Percentiles rank a stretch among this genome's conserved stretches.
These are phyloP conservation scores for Aproaerema taeniolella DNA, from an alignment of 2,888 invertebrate genomes.

Conservation along the genomic window DNA sequence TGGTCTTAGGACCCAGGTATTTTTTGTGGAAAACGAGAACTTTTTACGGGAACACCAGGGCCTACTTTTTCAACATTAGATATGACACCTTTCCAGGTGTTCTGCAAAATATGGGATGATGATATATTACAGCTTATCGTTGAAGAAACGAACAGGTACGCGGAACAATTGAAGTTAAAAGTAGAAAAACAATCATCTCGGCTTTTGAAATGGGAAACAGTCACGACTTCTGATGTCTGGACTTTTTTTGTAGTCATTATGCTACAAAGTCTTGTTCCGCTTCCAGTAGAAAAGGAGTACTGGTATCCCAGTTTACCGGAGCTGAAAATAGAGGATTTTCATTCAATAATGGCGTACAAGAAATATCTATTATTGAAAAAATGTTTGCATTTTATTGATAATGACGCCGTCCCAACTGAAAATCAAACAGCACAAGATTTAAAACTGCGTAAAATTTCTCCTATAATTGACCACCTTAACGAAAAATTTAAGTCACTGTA, in stretches of 20 bases:
- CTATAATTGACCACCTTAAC: slow-evolving; percentile 19
- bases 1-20: too few relatives aligned
- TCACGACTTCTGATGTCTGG: neutral
- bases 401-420: slow-evolving; percentile 14
- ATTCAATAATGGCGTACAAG: slow-evolving; percentile 16
- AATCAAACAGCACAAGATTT: too few relatives aligned
- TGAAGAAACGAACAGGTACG: too few relatives aligned
- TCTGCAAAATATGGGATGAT: too few relatives aligned
- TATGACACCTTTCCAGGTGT: too few relatives aligned
- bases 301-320: slow-evolving; percentile 5
- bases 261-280: too few relatives aligned
- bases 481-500: slow-evolving; percentile 16
- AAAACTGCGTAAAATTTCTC: slow-evolving; percentile 1
- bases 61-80: too few relatives aligned
- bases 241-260: neutral
- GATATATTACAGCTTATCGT: too few relatives aligned
- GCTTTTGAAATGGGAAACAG: neutral
- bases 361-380: neutral
- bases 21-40: too few relatives aligned
- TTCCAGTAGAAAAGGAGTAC: slow-evolving; percentile 6
- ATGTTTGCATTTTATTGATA: slow-evolving; percentile 19
- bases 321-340: slow-evolving; percentile 20
- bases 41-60: too few relatives aligned
- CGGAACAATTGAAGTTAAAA: too few relatives aligned
- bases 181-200: neutral